Evolutionary conservation across 2,113 vertebrate species (phyloP).

Genomic region (Balaenoptera acutorostrata): DNA sequence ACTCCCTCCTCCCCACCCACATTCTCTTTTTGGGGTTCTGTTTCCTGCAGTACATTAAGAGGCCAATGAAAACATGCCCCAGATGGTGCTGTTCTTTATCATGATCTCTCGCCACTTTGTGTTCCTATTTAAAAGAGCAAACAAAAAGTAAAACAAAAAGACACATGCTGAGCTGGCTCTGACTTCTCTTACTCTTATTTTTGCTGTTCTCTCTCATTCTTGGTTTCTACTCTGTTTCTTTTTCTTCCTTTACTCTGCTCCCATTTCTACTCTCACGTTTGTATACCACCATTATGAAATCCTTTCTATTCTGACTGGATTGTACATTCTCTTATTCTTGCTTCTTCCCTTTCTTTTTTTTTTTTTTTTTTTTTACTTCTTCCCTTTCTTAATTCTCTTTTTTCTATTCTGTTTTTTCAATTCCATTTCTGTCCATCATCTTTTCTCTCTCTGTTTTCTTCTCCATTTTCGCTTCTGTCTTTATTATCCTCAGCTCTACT

Average conservation of each 20-base stretch:
- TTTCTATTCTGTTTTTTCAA: neutral
- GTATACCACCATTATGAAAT: neutral
- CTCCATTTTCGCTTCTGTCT: neutral
- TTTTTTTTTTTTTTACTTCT: no score
- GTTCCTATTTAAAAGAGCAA: slow-evolving; percentile 61
- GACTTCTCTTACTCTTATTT: neutral
- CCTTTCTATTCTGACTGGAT: neutral
- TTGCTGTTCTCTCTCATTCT: neutral
- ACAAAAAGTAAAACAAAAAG: slow-evolving; percentile 64
- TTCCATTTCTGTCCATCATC: neutral
- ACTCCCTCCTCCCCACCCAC: neutral
- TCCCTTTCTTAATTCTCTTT: neutral
- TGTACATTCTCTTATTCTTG: neutral
- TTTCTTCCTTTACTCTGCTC: neutral
- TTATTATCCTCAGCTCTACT: neutral
- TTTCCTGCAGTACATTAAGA: slow-evolving; percentile 56
- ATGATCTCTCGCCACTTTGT: slow-evolving; percentile 34
- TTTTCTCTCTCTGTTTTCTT: neutral
- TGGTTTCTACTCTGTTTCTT: neutral
- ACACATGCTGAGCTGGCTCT: slow-evolving; percentile 52
- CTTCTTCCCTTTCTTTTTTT: neutral
- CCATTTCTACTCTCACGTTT: neutral
- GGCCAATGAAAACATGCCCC: slow-evolving; percentile 53
- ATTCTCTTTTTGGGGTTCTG: slow-evolving; percentile 45
- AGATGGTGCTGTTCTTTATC: slow-evolving; percentile 58